phyloP scores from a whole-genome alignment of 1,140 invertebrate species.

The Ceratoteleas bidentatus region DNA sequence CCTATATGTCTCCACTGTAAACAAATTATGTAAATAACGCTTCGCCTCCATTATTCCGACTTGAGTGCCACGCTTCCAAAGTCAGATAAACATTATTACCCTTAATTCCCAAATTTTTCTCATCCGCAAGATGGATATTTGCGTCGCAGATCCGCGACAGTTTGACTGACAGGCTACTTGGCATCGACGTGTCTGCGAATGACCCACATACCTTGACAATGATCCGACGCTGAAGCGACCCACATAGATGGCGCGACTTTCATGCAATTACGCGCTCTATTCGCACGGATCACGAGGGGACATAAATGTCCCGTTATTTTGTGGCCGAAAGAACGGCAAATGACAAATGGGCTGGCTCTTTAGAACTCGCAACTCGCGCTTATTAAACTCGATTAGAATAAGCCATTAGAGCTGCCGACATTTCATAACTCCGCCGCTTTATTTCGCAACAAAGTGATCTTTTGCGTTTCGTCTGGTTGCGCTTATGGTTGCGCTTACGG shows the following conservation, averaged over 20 bases:
- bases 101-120: constrained; percentile 32
- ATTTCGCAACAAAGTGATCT: constrained; percentile 45
- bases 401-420: constrained; percentile 27
- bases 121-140: constrained; percentile 37
- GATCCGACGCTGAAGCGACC: constrained; percentile 18
- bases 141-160: constrained; percentile 10
- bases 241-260: constrained; percentile 13
- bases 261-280: constrained; percentile 14
- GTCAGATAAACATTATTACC: constrained; percentile 46
- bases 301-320: constrained; percentile 4
- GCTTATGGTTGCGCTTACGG: neutral
- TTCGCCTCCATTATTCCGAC: constrained; percentile 46
- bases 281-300: neutral
- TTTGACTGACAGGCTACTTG: constrained; percentile 42
- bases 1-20: constrained; percentile 40
- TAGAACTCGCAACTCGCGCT: constrained; percentile 16
- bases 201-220: constrained; percentile 49
- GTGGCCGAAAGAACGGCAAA: constrained; percentile 24
- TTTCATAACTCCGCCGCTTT: constrained; percentile 40
- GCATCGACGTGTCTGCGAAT: neutral
- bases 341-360: constrained; percentile 7
- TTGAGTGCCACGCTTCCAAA: constrained; percentile 32
- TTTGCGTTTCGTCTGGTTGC: constrained; percentile 21
- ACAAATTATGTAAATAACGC: constrained; percentile 51
- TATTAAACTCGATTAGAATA: constrained; percentile 49